Percentiles rank a stretch among this genome's conserved stretches.
These are phyloP conservation scores for Grammatotria lemairii DNA, from an alignment of 2,113 vertebrate species.

Conservation along the genomic window DNA sequence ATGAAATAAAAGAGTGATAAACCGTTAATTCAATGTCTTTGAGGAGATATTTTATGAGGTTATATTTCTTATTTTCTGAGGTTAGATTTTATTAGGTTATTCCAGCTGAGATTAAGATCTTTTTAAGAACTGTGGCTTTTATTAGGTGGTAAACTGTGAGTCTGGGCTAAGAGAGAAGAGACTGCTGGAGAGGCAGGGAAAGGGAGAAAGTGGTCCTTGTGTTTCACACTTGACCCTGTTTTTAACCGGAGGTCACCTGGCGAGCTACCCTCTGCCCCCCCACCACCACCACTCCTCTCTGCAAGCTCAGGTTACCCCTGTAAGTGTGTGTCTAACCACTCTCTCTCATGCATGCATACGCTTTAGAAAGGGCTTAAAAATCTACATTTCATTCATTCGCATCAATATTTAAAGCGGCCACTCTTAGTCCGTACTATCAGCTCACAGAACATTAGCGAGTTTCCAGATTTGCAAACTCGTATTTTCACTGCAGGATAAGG, in stretches of 20 bases:
- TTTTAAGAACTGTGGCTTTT: not conserved
- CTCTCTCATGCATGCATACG: not conserved
- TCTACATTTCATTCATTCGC: not conserved
- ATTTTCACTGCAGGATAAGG: not conserved
- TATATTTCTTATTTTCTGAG: slow-evolving; percentile 27
- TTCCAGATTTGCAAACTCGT: not conserved
- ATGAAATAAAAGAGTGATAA: slow-evolving; percentile 19
- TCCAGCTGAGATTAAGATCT: slow-evolving; percentile 31
- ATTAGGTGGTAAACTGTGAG: slow-evolving; percentile 8
- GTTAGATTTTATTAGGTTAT: slow-evolving; percentile 47
- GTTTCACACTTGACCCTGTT: slow-evolving; percentile 67
- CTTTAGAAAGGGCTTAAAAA: not conserved
- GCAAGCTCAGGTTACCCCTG: slow-evolving; percentile 40
- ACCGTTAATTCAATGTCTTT: slow-evolving; percentile 19
- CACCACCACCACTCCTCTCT: not conserved
- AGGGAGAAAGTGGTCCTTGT: slow-evolving; percentile 27
- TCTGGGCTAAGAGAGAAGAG: not conserved
- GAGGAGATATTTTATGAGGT: slow-evolving; percentile 13
- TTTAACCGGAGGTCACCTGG: slow-evolving; percentile 53
- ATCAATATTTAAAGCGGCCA: not conserved
- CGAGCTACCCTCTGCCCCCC: not conserved
- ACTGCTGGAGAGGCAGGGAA: not conserved
- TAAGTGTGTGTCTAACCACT: not conserved
- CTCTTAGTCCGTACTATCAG: not conserved
- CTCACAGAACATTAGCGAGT: not conserved